Evolutionary conservation across 2,888 invertebrate species (phyloP), one percentile per base, ranked within the genome.

Genomic region (Cryptocephalus primarius): DNA sequence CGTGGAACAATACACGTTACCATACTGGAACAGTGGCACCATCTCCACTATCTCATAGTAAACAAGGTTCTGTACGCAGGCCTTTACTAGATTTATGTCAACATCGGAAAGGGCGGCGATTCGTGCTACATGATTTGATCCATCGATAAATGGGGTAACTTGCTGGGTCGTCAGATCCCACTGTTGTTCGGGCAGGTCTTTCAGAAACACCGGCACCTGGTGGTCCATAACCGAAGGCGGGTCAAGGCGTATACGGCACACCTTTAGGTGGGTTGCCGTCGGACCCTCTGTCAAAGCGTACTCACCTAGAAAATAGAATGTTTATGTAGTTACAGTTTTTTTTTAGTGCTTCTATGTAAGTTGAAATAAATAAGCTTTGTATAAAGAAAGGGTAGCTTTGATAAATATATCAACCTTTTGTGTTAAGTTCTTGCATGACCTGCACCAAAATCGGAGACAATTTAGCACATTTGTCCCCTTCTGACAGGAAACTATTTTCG

Each of bases 151-250:
- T 0, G 91, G 89, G 31, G 74, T 53, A 39, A 88, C 89, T 78
- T 93, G 93, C 67, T 91, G 85, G 1, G 95, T 94, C 1, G 94
- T 94, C 33, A 95, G 77, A 66, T 95, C 95, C 93, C 94, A 94
- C 50, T 88, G 84, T 38, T 86, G 62, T 14, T 63, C 59, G 2
- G 69, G 67, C 32, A 70, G 51, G 38, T 64, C 60, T 54, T 66
- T 66, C 8, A 69, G 58, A 56, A 94, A 78, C 44, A 94, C 80
- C 0, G 95, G 95, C 1, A 96, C 95, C 71, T 93, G 88, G 67
- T 91, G 85, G 67, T 93, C 93, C 48, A 81, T 76, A 1, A 94
- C 91, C 3, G 80, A 75, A 0, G 80, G 76, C 0, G 94, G 93
- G 65, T 92, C 89, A 9, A 82, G 79, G 47, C 87, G 82, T 11